phyloP scores from a whole-genome alignment of 2,113 vertebrate genomes.

The Rhodinocichla rosea region DNA sequence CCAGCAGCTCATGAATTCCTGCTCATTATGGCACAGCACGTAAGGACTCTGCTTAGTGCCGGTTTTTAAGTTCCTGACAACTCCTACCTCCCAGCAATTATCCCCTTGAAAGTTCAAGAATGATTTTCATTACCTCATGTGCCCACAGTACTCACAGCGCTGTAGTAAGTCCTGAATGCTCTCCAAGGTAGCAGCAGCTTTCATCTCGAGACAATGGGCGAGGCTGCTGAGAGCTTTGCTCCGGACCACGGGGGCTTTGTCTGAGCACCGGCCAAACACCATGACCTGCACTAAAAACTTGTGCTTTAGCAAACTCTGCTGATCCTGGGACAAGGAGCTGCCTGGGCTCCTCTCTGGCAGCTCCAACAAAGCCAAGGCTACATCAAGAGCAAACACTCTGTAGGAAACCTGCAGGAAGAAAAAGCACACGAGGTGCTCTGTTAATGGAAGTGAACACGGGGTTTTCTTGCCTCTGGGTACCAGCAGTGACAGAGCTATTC shows the following conservation, averaged over 20 bases:
- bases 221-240: conserved; percentile 86
- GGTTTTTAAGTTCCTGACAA: neutral
- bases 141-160: conserved; percentile 69
- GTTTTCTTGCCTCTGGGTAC: neutral
- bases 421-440: neutral
- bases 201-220: conserved; percentile 84
- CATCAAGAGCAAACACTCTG: conserved; percentile 89
- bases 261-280: conserved; percentile 83
- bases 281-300: conserved; percentile 86
- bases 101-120: neutral
- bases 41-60: neutral
- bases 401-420: conserved; percentile 67
- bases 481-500: neutral
- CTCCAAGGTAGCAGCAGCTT: conserved; percentile 49
- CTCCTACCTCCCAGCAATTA: neutral
- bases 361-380: conserved; percentile 84
- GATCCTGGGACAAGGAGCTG: conserved; percentile 64
- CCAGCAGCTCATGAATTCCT: neutral
- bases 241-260: conserved; percentile 81
- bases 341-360: conserved; percentile 75
- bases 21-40: neutral
- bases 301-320: conserved; percentile 76
- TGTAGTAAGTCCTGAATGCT: conserved; percentile 75
- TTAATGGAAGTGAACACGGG: neutral
- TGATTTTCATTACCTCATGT: neutral